A percentile compares a stretch with the other conserved stretches of the same genome.
Evolutionary conservation across 2,888 invertebrate genomes (phyloP).

Genomic region (Embidobia sp.): DNA sequence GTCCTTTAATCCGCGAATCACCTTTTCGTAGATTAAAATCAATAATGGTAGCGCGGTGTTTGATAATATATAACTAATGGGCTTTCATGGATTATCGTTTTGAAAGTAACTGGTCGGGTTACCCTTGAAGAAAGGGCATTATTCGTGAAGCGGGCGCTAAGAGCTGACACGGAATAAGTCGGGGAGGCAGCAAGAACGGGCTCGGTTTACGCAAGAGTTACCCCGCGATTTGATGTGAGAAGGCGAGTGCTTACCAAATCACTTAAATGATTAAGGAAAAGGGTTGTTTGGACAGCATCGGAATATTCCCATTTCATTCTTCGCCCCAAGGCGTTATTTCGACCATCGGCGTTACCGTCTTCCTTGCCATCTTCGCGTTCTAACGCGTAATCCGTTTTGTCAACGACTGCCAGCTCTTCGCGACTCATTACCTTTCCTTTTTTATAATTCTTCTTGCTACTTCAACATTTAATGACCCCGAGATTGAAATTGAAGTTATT

Average conservation of each 20-base stretch:
- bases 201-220: conserved; percentile 76
- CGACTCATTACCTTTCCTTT: conserved; percentile 74
- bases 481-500: conserved; percentile 29
- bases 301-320: conserved; percentile 75
- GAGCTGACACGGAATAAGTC: conserved; percentile 69
- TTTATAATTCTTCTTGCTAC: conserved; percentile 60
- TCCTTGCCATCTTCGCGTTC: conserved; percentile 63
- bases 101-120: conserved; percentile 64
- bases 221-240: conserved; percentile 73
- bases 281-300: conserved; percentile 81
- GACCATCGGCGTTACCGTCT: conserved; percentile 54
- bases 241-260: conserved; percentile 79
- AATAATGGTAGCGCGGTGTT: conserved; percentile 56
- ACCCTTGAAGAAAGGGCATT: conserved; percentile 68
- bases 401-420: conserved; percentile 75
- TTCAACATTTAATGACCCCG: conserved; percentile 16
- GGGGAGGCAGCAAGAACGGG: conserved; percentile 72
- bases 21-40: conserved; percentile 59
- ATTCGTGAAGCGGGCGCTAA: conserved; percentile 70
- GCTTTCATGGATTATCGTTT: conserved; percentile 66
- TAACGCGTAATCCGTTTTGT: conserved; percentile 80
- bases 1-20: conserved; percentile 53
- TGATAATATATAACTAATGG: conserved; percentile 67
- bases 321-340: conserved; percentile 65
- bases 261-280: conserved; percentile 81